Conservation (phyloP, 2,888 invertebrate genomes). For the Spicauda simplicius region DNA sequence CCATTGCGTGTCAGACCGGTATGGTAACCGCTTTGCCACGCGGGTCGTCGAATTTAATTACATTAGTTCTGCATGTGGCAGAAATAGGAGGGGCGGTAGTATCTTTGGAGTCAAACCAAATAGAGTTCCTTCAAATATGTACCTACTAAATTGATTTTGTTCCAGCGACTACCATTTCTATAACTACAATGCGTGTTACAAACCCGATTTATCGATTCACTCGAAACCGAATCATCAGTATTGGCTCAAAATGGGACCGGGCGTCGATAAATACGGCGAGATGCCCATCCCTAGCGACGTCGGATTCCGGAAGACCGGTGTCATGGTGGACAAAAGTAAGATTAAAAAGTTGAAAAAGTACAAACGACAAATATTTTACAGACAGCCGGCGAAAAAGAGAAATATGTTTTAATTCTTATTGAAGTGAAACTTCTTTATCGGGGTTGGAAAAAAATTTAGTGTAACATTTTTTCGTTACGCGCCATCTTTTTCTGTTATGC, state of each 20-base stretch:
- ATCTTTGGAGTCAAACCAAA: too few relatives aligned
- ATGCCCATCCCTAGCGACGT: constrained; percentile 49
- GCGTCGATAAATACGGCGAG: constrained; percentile 49
- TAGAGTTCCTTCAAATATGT: too few relatives aligned
- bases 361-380: not conserved
- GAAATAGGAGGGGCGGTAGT: too few relatives aligned
- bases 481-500: too few relatives aligned
- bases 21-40: too few relatives aligned
- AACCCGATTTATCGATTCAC: constrained; percentile 42
- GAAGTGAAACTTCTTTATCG: too few relatives aligned
- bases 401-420: not conserved
- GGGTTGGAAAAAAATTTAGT: too few relatives aligned
- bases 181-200: constrained; percentile 20
- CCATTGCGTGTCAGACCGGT: too few relatives aligned
- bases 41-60: too few relatives aligned
- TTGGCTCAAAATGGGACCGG: constrained; percentile 49
- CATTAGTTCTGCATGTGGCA: too few relatives aligned
- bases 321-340: constrained; percentile 11
- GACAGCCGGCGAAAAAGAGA: not conserved
- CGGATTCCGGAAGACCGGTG: constrained; percentile 2
- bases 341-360: not conserved
- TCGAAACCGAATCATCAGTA: constrained; percentile 44
- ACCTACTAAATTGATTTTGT: not conserved
- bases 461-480: too few relatives aligned
- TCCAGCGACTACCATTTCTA: constrained; percentile 41